phyloP scores from a whole-genome alignment of 2,113 vertebrate genomes.

The Regulus satrapa region DNA sequence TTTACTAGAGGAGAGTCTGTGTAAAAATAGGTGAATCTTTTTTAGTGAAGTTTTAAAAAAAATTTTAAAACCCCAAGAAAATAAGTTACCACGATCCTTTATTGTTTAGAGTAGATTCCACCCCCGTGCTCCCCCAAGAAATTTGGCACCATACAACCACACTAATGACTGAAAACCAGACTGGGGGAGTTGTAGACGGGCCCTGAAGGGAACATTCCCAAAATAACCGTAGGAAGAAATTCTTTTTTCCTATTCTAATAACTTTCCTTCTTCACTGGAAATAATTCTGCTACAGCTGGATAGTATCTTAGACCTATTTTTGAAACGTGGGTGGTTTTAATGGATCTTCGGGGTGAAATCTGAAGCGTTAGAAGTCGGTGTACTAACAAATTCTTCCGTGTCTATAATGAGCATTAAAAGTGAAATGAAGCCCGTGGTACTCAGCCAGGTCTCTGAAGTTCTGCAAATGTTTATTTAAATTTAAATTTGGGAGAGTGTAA shows the following conservation, averaged over 20 bases:
- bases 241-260: background rate
- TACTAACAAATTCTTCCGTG: background rate
- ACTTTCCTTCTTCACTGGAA: background rate
- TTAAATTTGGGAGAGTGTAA: background rate
- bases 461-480: background rate
- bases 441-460: background rate
- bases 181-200: background rate
- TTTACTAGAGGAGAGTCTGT: background rate
- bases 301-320: background rate
- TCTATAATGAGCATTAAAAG: background rate
- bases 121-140: background rate
- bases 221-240: constrained; percentile 1
- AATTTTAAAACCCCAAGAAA: no score
- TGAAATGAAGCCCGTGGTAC: background rate
- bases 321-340: background rate
- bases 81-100: background rate
- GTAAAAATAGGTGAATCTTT: background rate
- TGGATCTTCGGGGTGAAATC: background rate
- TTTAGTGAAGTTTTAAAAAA: background rate
- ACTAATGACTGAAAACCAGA: background rate
- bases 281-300: background rate
- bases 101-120: background rate
- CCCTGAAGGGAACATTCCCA: background rate
- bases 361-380: background rate
- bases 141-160: background rate